Evolutionary conservation across 2,888 invertebrate genomes (phyloP).

Genomic region (Zelleria hepariella): DNA sequence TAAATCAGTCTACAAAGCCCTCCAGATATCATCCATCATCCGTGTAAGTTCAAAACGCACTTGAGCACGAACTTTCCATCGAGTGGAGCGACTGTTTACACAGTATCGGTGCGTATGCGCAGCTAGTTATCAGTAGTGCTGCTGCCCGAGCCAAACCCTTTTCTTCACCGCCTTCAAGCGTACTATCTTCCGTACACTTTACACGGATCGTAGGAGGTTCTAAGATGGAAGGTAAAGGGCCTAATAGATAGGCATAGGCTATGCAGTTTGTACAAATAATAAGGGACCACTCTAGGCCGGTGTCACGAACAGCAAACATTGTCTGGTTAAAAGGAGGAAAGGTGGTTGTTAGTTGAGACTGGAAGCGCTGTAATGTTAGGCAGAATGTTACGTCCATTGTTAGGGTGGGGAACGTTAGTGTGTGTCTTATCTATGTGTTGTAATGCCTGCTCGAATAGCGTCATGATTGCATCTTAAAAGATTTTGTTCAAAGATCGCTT

Average conservation of each 20-base stretch:
- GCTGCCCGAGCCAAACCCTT: not conserved
- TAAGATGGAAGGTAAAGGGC: not conserved
- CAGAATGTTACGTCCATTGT: not conserved
- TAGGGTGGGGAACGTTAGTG: not conserved
- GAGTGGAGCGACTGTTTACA: slow-evolving; percentile 44
- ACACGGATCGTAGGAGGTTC: not conserved
- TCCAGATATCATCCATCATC: not conserved
- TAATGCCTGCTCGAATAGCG: not conserved
- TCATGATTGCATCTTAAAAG: too few species aligned
- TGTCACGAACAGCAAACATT: slow-evolving; percentile 65
- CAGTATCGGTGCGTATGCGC: slow-evolving; percentile 60
- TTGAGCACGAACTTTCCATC: slow-evolving; percentile 2
- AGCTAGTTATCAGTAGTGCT: slow-evolving; percentile 48
- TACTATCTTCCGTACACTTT: not conserved
- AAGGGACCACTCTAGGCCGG: slow-evolving; percentile 7
- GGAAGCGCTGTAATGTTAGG: not conserved
- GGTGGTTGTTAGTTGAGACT: not conserved
- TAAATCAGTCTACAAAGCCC: not conserved
- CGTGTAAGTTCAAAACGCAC: not conserved
- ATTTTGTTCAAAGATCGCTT: too few species aligned
- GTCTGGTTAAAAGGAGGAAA: slow-evolving; percentile 13
- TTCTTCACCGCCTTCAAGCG: not conserved
- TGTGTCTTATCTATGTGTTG: not conserved
- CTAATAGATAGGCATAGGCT: not conserved
- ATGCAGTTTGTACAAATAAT: slow-evolving; percentile 52